A percentile compares a stretch with the other conserved stretches of the same genome.
These are phyloP conservation scores for Cistogaster globosa DNA, from an alignment of 2,888 invertebrate species.

Conservation along the genomic window DNA sequence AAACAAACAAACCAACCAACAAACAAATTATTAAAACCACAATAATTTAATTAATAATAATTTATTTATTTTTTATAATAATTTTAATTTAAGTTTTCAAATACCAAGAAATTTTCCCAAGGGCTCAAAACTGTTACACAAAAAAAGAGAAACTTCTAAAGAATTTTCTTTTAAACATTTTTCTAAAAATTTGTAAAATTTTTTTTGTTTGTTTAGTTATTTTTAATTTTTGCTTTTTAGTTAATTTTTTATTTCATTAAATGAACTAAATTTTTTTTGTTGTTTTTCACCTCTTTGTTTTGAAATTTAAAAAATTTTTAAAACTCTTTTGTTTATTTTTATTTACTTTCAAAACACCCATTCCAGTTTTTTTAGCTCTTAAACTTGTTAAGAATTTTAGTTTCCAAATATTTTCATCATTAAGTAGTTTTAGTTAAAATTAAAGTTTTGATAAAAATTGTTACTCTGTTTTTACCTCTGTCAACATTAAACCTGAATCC, in stretches of 20 bases:
- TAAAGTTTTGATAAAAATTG: conserved; percentile 49
- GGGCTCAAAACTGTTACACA: conserved; percentile 76
- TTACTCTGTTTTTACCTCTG: conserved; percentile 47
- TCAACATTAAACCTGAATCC: conserved; percentile 2
- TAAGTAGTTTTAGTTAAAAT: conserved; percentile 57
- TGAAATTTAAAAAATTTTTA: conserved; percentile 42
- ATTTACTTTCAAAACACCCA: conserved; percentile 30
- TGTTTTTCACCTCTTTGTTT: conserved; percentile 23
- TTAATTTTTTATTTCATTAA: conserved; percentile 62
- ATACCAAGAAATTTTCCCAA: conserved; percentile 80
- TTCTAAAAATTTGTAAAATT: conserved; percentile 37
- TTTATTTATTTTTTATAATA: conserved; percentile 59
- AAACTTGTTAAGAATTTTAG: conserved; percentile 36
- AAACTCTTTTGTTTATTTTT: conserved; percentile 19
- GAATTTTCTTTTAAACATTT: conserved; percentile 27
- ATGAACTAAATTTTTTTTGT: conserved; percentile 63
- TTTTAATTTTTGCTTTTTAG: conserved; percentile 52
- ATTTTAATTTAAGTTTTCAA: conserved; percentile 19
- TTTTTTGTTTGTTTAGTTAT: conserved; percentile 34
- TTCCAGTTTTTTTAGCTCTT: conserved; percentile 42
- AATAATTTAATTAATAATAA: conserved; percentile 46
- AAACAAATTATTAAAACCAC: conserved; percentile 36
- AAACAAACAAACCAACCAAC: conserved; percentile 65
- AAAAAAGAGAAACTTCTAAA: conserved; percentile 50
- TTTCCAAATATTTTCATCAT: conserved; percentile 30